Base-by-base conservation (phyloP, 2,797 vertebrate genomes). In the Leptatherina wallacei region DNA sequence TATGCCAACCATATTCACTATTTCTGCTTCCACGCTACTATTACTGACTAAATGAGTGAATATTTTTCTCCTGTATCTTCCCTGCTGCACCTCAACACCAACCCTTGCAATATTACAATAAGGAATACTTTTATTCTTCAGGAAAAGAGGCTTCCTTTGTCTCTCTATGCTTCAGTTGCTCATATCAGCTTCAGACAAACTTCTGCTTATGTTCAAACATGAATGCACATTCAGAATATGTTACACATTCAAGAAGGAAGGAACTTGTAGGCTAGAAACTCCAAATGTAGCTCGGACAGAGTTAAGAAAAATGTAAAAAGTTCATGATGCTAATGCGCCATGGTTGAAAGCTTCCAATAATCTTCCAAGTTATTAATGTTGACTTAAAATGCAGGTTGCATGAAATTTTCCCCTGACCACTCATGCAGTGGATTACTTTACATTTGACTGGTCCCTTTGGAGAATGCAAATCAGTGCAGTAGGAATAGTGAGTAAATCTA, bases 381-480 rank as follows among this genome's bases (percentile, higher is more conserved):
- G 13, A 32, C 12, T 63, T 49, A 65, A 40, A 44, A 54, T 38
- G 55, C 36, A 62, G 13, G 27, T 22, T 55, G 29, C 56, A 71
- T 69, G n/a, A 61, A 57, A 65, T 71, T 38, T 49, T 10, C 10
- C 22, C 16, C 49, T 51, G 20, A 64, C 10, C 13, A 6, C 24
- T 69, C 49, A 65, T 57, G 33, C 60, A 54, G n/a, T 35, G 30
- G 38, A 69, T 60, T 64, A 33, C 38, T 62, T 67, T 51, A 22
- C 14, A 24, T 24, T 49, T n/a, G 9, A 51, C 49, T 24, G 49
- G n/a, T 51, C 20, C n/a, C 49, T 38, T 54, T 44, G 27, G 13
- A 11, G 13, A 51, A 51, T 33, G 20, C 58, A 52, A 42, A 51
- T 35, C 40, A 42, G 38, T 13, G 2, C 14, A 16, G 40, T 18